Base-by-base conservation (phyloP, 2,797 vertebrate genomes). In the Pseudomugil gertrudae region DNA sequence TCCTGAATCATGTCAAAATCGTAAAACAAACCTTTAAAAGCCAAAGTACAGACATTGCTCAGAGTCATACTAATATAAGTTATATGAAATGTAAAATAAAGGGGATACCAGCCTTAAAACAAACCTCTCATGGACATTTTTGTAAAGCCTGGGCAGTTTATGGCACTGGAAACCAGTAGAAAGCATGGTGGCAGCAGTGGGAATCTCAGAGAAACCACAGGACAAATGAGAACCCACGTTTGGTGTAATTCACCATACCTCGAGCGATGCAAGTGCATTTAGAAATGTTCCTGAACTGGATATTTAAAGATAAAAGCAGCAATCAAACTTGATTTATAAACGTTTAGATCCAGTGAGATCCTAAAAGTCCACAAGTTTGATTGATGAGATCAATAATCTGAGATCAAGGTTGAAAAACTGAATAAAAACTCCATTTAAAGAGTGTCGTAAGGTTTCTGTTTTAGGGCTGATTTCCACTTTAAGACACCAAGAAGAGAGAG, bases 401-500 rank as follows among this genome's bases (percentile, higher is more conserved):
- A 45, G n/a, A 19, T n/a, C 1, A 43, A 17, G 17, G 4, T 43
- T 8, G 19, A 3, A n/a, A 45, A n/a, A 9, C 5, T 8, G 5
- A 6, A 19, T 6, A 43, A 43, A 43, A 43, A 43, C 15, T 45
- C 4, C 9, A 15, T 15, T 38, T 38, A 14, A 38, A 38, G 19
- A 45, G 5, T 45, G 13, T 3, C 60, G 51, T 54, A 33, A 72
- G 63, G 52, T 59, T 71, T 80, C 71, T 80, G 84, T 76, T 76
- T 81, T 32, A 83, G 81, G 67, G 70, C 73, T 63, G 51, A 68
- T 69, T 81, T 84, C 80, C 79, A 64, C 79, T 76, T 82, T 79
- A 83, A 92, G 84, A 93, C 84, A 89, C 81, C 66, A 69, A 81
- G 73, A 91, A 84, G 80, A 92, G 84, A 92, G 84, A 92, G 72